These are phyloP conservation scores for Halictus rubicundus DNA, from an alignment of 1,140 invertebrate species.

Conservation along the genomic window DNA sequence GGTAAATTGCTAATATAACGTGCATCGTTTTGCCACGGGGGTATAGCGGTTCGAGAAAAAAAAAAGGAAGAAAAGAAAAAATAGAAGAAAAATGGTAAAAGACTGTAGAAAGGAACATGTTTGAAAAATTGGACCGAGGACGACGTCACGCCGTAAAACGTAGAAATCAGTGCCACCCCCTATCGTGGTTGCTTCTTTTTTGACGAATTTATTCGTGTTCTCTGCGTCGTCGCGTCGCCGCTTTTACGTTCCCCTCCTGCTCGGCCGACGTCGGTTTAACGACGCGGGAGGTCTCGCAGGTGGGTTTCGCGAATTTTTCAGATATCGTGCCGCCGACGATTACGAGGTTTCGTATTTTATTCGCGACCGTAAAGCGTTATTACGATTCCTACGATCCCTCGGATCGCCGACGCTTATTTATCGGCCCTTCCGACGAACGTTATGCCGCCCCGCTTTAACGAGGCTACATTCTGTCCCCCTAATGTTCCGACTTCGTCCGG, in stretches of 20 bases:
- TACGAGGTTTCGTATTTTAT: constrained; percentile 3
- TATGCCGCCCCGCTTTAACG: not conserved
- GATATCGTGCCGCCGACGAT: constrained; percentile 1
- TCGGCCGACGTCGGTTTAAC: not conserved
- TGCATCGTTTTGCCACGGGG: not conserved
- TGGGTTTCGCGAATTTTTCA: constrained; percentile 6
- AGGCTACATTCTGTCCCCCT: not conserved
- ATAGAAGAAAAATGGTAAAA: too few relatives aligned
- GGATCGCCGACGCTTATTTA: constrained; percentile 5
- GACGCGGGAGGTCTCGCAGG: not conserved
- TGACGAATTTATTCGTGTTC: not conserved
- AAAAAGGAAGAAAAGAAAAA: too few relatives aligned
- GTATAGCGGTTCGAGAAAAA: too few relatives aligned
- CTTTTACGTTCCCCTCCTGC: not conserved
- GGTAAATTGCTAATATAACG: constrained; percentile 30
- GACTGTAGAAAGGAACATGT: too few relatives aligned
- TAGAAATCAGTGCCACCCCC: not conserved
- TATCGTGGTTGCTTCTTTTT: not conserved
- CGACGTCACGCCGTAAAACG: too few relatives aligned
- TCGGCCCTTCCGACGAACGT: not conserved
- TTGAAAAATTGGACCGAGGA: too few relatives aligned
- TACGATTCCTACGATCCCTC: constrained; percentile 11
- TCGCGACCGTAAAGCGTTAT: constrained; percentile 16
- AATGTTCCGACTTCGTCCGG: not conserved
- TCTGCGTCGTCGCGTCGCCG: not conserved